Evolutionary conservation across 2,797 vertebrate genomes (phyloP).

Genomic region (Chloroceryle inda): DNA sequence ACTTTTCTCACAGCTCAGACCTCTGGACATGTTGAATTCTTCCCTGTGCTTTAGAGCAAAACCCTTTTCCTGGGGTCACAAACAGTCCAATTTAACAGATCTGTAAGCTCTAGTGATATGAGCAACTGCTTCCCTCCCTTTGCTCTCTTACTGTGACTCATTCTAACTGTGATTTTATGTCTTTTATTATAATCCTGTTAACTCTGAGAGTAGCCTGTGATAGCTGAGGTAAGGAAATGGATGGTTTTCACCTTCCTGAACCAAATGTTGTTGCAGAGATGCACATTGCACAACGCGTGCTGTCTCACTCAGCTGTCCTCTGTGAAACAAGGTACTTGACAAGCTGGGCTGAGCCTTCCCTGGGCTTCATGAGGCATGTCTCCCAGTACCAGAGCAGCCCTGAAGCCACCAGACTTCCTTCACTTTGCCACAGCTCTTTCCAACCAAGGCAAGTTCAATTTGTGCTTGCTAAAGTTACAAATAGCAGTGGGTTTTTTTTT

Average conservation of each 20-base stretch:
- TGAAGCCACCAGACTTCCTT: not conserved
- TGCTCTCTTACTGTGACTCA: not conserved
- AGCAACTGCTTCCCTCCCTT: not conserved
- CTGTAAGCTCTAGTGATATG: not conserved
- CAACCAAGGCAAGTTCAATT: not conserved
- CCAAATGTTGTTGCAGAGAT: not conserved
- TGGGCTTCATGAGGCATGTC: not conserved
- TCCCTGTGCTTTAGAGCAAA: not conserved
- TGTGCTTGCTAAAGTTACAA: not conserved
- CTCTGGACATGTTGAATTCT: not conserved
- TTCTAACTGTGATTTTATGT: not conserved
- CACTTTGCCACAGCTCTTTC: not conserved
- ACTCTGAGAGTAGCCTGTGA: not conserved
- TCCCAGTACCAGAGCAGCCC: not conserved
- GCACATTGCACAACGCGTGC: fast-evolving
- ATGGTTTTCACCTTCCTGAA: not conserved
- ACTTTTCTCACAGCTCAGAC: not conserved
- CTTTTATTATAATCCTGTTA: not conserved
- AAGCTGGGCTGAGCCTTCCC: not conserved
- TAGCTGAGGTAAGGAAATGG: not conserved
- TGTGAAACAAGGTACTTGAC: not conserved
- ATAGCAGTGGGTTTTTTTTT: not conserved
- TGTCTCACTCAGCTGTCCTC: not conserved
- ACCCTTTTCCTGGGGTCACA: not conserved
- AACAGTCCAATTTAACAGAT: not conserved